Base-by-base conservation (phyloP, 1,140 invertebrate species). In the Ooceraea biroi region DNA sequence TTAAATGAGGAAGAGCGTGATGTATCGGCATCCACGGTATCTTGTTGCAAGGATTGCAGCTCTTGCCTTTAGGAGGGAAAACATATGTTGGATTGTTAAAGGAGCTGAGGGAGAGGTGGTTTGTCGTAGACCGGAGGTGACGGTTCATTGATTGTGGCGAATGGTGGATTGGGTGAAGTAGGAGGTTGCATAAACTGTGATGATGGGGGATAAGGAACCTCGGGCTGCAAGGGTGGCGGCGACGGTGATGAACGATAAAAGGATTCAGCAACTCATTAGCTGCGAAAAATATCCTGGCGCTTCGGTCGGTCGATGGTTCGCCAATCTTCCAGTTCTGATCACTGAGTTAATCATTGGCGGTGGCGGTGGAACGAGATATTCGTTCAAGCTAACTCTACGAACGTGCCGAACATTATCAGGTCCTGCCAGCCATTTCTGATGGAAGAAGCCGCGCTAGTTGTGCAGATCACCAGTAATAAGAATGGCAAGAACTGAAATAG, bases 21-120 rank as follows among this genome's bases (percentile, higher is more conserved):
- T 86, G 82, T 12, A 98, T 96, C 3, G 97, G 97, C 83, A 97
- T 95, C 97, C 97, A 98, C 72, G 97, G 97, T 83, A 96, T 95
- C 86, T 96, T 95, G 92, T 97, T 97, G 89, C 97, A 98, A 69
- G 96, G 95, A 90, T 96, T 96, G 88, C 97, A 97, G 73, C 95
- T 94, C 89, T 95, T 95, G 57, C 94, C 88, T 17, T 73, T 89
- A 7, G 69, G 50, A 11, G 83, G 10, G 0, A 85, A 0, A 11
- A 65, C 1, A 61, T 25, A 71, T 88, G 80, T 1, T 17, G 87
- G 14, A 17, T 86, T 11, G 78, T 63, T 44, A 36, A 5, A 12
- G 30, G 48, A 17, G 48, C 2, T 5, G 58, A 17, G 11, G 41
- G 19, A 22, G 30, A 11, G 63, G 78, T 14, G 65, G 72, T 14